Evolutionary conservation across 2,888 invertebrate genomes (phyloP), one percentile per base, ranked within the genome.

Genomic region (Oithona nana): DNA sequence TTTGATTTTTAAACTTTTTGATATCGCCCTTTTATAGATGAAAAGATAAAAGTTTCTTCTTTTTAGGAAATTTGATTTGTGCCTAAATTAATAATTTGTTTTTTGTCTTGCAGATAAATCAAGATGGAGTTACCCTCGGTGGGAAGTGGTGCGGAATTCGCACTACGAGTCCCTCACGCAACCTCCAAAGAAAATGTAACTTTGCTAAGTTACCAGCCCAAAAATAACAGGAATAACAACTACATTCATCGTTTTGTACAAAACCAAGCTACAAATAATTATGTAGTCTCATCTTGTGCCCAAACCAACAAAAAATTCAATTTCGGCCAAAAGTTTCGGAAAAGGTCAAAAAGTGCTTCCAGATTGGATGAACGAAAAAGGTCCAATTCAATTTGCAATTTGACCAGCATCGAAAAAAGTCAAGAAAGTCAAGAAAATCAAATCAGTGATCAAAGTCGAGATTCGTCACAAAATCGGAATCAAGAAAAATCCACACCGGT

Each of bases 401-500:
- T 39, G 39, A 16, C 6, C 39, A n/a, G n/a, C n/a, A n/a, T n/a
- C n/a, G n/a, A n/a, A n/a, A n/a, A n/a, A n/a, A 11, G 6, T 6
- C 8, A 39, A 6, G 6, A 11, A 16, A 39, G 6, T 16, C 16
- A 11, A 6, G 39, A 39, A 6, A 16, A 39, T 16, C 39, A n/a
- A 31, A 22, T 59, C 6, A 59, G 49, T 11, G 22, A 50, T 20
- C 48, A 11, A 3, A 16, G 26, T 50, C 48, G 50, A 24, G 59
- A 50, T 22, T 48, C 48, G 29, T 50, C 49, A 16, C 28, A n/a
- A 16, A 24, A 29, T 6, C 22, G 50, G 4, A 48, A 50, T 28
- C 59, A 48, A 6, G 59, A 59, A 50, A 59, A 59, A 20, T 28
- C 49, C 1, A 50, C 24, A 11, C 28, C 22, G n/a, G 59, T 59